Evolutionary conservation across 2,888 invertebrate species (phyloP), one percentile per base, ranked within the genome.

Genomic region (Mechanitis messenoides): DNA sequence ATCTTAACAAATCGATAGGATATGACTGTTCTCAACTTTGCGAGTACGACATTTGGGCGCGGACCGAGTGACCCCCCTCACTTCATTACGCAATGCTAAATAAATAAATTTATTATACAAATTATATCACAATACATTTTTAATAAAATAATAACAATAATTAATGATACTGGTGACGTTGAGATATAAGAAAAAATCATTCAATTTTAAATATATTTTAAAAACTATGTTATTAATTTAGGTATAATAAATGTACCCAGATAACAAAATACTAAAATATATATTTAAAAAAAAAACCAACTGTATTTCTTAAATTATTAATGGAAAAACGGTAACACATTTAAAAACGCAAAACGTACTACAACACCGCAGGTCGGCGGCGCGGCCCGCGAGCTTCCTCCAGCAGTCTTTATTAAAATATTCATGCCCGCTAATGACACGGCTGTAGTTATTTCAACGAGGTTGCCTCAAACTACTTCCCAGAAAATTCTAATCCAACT

Each of bases 1-100:
- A 87, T 91, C 91, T 91, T 91, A 90, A 91, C 91, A 90, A 91
- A 91, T 91, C 91, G 91, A 91, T 91, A 91, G 90, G 89, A 91
- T 91, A 90, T 90, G 90, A 91, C 89, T 90, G 87, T 89, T 89
- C 90, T 88, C 87, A 83, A 87, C 84, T 85, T 85, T 85, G 85
- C 86, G 86, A 81, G 81, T 83, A 80, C 83, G 83, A 87, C 87
- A 87, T 89, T 90, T 83, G 86, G 89, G 87, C 80, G 87, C 83
- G 84, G 84, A 84, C 85, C 76, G 79, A 84, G 82, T 87, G 87
- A 88, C 87, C 87, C 85, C 71, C 31, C 50, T 50, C 50, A 78
- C 81, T 81, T 80, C 80, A 83, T 85, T 85, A 80, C 82, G 76
- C 74, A 77, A 77, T 72, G 75, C 74, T 45, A 53, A 56, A 69